Evolutionary conservation across 2,888 invertebrate genomes (phyloP).

Genomic region (Glaucopsyche alexis): DNA sequence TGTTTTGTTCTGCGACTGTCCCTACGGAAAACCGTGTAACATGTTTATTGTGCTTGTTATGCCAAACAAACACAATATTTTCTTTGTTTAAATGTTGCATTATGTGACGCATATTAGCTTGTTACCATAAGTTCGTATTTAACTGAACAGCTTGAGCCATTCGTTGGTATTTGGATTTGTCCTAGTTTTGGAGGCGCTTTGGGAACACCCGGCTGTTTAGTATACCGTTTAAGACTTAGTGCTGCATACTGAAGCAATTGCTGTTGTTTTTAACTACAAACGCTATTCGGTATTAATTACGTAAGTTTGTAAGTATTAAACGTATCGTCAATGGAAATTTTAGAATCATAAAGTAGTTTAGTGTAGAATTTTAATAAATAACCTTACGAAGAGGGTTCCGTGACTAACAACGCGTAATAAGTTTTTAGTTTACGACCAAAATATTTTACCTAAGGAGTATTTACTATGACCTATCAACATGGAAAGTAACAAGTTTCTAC

Average conservation of each 20-base stretch:
- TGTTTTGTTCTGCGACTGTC: not conserved
- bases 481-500: no score
- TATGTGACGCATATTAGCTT: slow-evolving; percentile 7
- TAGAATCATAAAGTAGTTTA: not conserved
- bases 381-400: no score
- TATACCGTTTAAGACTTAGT: slow-evolving; percentile 10
- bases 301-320: not conserved
- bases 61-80: slow-evolving; percentile 8
- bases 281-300: not conserved
- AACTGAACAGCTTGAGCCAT: slow-evolving; percentile 18
- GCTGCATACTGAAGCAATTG: not conserved
- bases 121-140: not conserved
- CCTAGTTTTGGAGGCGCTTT: slow-evolving; percentile 16
- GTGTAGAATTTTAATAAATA: not conserved
- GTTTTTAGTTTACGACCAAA: no score
- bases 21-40: not conserved
- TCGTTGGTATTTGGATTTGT: slow-evolving; percentile 20
- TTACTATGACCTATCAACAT: no score
- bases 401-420: no score
- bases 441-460: no score
- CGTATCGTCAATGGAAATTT: not conserved
- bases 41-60: slow-evolving; percentile 12
- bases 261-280: not conserved
- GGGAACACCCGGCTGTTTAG: slow-evolving; percentile 7
- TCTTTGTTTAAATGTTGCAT: not conserved